These are phyloP conservation scores for Paracyclopina nana DNA, from an alignment of 1,140 invertebrate species.

Conservation along the genomic window DNA sequence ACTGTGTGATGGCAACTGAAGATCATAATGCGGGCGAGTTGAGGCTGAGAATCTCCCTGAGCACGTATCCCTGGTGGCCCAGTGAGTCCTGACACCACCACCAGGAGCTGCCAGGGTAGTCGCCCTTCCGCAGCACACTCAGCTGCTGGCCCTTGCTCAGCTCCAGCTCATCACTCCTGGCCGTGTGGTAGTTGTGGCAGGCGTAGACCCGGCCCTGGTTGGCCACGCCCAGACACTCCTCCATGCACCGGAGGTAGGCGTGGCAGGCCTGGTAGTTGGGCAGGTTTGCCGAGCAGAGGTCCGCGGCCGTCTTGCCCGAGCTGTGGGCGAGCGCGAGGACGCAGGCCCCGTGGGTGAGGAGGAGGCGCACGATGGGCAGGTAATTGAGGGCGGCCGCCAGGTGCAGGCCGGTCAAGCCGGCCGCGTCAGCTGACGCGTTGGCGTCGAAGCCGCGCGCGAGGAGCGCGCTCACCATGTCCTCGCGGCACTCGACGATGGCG, in stretches of 20 bases:
- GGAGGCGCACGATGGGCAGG: not conserved
- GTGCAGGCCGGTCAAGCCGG: constrained; percentile 5
- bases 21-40: too few species aligned
- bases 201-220: not conserved
- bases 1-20: too few species aligned
- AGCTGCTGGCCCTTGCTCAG: constrained; percentile 1
- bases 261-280: not conserved
- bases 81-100: constrained; percentile 2
- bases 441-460: not conserved
- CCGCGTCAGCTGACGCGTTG: not conserved
- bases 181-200: not conserved
- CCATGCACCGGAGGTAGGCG: constrained; percentile 11
- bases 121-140: constrained; percentile 1
- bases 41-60: constrained; percentile 3
- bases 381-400: not conserved
- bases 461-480: not conserved
- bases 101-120: not conserved
- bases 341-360: constrained; percentile 1
- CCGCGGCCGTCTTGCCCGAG: not conserved
- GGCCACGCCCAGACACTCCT: constrained; percentile 11
- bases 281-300: not conserved
- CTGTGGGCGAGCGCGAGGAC: constrained; percentile 1
- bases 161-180: constrained; percentile 5
- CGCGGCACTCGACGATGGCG: not conserved
- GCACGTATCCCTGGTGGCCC: constrained; percentile 5